A percentile compares a stretch with the other conserved stretches of the same genome.
These are phyloP conservation scores for Trichogramma dendrolimi DNA, from an alignment of 2,888 invertebrate genomes.

Conservation along the genomic window DNA sequence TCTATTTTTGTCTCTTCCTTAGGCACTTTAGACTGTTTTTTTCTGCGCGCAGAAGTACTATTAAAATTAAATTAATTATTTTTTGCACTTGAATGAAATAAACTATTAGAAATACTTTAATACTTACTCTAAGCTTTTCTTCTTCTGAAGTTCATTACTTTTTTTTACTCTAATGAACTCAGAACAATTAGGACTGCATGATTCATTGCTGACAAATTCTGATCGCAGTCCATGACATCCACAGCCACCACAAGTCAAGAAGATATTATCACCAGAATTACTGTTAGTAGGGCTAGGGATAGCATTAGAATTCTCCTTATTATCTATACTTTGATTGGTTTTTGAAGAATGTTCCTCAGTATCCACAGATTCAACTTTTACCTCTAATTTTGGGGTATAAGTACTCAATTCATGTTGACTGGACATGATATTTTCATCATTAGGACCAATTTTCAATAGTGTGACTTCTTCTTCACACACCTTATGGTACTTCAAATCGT, in stretches of 20 bases:
- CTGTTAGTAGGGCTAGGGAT: no score
- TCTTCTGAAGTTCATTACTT: slow-evolving; percentile 41
- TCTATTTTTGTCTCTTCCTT: slow-evolving; percentile 46
- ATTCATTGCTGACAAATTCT: slow-evolving; percentile 76
- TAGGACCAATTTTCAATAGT: slow-evolving; percentile 47
- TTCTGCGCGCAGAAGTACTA: slow-evolving; percentile 38
- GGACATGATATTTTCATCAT: slow-evolving; percentile 38
- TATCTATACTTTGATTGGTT: slow-evolving; percentile 32
- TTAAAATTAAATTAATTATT: slow-evolving; percentile 4
- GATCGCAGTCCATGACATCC: slow-evolving; percentile 79
- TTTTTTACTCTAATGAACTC: slow-evolving; percentile 52
- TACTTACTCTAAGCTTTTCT: slow-evolving; percentile 38
- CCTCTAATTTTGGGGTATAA: slow-evolving; percentile 41
- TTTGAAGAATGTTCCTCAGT: slow-evolving; percentile 37
- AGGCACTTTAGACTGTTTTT: slow-evolving; percentile 46
- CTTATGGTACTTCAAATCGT: slow-evolving; percentile 42
- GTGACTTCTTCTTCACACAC: slow-evolving; percentile 48
- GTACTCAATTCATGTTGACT: no score
- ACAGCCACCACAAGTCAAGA: slow-evolving; percentile 66
- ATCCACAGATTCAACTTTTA: slow-evolving; percentile 50
- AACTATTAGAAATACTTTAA: background rate
- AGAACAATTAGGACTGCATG: slow-evolving; percentile 70
- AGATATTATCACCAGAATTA: slow-evolving; percentile 2
- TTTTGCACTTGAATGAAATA: background rate
- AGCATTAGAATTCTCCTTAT: slow-evolving; percentile 34